Percentiles rank a stretch among this genome's conserved stretches.
Conservation (phyloP, 2,797 vertebrate species). For the Acrossocheilus wenchowensis region DNA sequence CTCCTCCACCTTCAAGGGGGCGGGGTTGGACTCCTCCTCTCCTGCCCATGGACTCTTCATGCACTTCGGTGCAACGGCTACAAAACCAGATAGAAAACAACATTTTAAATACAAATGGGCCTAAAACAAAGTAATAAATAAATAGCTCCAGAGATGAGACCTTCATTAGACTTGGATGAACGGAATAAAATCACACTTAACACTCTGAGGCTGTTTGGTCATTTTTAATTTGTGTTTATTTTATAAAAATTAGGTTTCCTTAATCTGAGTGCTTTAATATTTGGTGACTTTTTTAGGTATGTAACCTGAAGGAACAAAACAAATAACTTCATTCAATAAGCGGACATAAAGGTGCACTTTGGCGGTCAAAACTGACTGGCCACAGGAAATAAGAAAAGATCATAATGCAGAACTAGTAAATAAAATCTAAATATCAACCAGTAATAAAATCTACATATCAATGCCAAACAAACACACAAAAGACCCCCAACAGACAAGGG, state of each 20-base stretch:
- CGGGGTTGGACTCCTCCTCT: slow-evolving; percentile 85
- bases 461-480: neutral
- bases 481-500: neutral
- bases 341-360: neutral
- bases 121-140: neutral
- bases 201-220: neutral
- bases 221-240: neutral
- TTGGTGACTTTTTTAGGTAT: neutral
- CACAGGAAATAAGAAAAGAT: neutral
- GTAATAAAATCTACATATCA: no score
- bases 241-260: neutral
- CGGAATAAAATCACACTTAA: neutral
- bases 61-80: slow-evolving; percentile 92
- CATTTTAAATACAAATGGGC: slow-evolving; percentile 14
- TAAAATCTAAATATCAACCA: neutral
- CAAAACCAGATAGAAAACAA: neutral
- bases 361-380: neutral
- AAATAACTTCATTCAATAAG: neutral
- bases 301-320: neutral
- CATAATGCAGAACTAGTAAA: neutral
- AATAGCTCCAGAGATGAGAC: neutral
- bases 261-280: neutral
- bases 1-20: slow-evolving; percentile 86
- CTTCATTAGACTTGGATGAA: neutral
- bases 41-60: slow-evolving; percentile 89